These are phyloP conservation scores for Cephalopholis sonnerati DNA, from an alignment of 2,113 vertebrate genomes.

Conservation along the genomic window DNA sequence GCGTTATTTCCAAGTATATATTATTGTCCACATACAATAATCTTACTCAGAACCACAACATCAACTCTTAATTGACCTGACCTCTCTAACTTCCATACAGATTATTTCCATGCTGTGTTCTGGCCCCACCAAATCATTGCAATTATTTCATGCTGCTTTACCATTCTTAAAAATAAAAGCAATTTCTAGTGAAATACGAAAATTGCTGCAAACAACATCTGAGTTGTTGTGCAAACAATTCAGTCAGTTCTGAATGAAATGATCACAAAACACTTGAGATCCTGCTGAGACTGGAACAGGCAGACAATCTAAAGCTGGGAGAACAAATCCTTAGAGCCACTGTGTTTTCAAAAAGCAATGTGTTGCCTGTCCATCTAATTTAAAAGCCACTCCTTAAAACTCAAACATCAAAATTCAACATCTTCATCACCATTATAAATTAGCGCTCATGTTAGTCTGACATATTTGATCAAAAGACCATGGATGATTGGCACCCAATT, in stretches of 20 bases:
- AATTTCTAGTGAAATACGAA: not conserved
- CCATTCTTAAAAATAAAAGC: not conserved
- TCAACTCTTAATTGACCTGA: constrained; percentile 1
- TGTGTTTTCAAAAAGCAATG: not conserved
- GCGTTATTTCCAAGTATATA: not conserved
- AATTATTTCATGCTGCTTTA: constrained; percentile 7
- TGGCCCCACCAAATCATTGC: not conserved
- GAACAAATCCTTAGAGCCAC: not conserved
- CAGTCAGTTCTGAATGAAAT: not conserved
- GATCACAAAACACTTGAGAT: not conserved
- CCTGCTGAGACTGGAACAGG: not conserved
- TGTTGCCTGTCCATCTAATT: no score
- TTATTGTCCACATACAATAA: not conserved
- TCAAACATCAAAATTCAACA: no score
- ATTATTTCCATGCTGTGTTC: not conserved
- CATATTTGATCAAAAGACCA: not conserved
- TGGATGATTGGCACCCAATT: not conserved
- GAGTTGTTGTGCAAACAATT: no score
- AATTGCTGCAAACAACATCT: not conserved
- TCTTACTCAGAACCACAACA: not conserved
- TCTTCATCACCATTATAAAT: not conserved
- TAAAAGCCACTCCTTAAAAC: no score
- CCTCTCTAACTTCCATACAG: not conserved
- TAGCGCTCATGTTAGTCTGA: not conserved
- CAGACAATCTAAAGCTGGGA: not conserved